A percentile compares a stretch with the other conserved stretches of the same genome.
phyloP scores from a whole-genome alignment of 35 echinoderm and acorn worm genomes.

The Amphiura filiformis region DNA sequence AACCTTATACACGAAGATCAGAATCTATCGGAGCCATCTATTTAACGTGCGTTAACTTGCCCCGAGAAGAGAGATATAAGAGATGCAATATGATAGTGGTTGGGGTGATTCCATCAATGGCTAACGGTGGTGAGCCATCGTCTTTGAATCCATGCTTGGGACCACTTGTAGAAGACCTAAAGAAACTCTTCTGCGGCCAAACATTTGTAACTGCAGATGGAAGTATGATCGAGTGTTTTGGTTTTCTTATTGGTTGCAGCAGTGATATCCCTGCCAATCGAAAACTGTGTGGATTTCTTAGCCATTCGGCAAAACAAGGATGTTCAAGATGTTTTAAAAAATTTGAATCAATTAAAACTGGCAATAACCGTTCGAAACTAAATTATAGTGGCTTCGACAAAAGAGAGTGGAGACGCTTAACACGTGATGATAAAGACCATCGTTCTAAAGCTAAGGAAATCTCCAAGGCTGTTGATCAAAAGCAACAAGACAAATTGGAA shows the following conservation, averaged over 20 bases:
- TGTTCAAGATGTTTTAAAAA: background rate
- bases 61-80: background rate
- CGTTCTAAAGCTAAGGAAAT: background rate
- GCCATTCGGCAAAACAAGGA: background rate
- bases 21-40: background rate
- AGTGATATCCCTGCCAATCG: background rate
- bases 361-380: background rate
- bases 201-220: background rate
- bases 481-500: background rate
- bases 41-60: background rate
- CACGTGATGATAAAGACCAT: background rate
- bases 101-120: background rate
- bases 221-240: background rate
- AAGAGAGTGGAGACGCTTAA: background rate
- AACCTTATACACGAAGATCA: background rate
- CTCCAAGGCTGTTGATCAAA: background rate
- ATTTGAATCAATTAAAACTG: background rate
- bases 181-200: background rate
- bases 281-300: background rate
- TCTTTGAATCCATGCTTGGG: background rate
- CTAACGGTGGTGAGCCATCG: background rate
- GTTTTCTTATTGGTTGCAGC: slow-evolving; percentile 3
- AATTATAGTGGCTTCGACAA: background rate
- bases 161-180: background rate
- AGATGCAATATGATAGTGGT: background rate